Evolutionary conservation across 30 jellyfish, hydroid and myxozoan genomes (phyloP).

Genomic region (Aurelia sp.): DNA sequence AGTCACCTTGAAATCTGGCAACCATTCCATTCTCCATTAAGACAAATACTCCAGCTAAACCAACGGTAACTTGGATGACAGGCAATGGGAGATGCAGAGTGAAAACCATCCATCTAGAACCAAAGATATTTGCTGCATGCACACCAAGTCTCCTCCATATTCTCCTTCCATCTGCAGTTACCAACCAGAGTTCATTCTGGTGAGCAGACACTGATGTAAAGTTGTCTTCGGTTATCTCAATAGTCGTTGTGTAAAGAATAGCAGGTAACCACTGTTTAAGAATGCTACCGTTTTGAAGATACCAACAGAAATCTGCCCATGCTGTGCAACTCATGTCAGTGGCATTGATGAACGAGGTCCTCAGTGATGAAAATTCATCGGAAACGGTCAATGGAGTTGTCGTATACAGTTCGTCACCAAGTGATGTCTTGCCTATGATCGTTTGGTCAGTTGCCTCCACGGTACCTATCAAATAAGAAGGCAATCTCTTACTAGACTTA

Average conservation of each 20-base stretch:
- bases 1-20: slow-evolving; percentile 21
- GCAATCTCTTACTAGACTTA: too few species aligned
- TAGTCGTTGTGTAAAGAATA: background rate
- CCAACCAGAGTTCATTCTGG: slow-evolving; percentile 20
- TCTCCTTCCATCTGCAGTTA: slow-evolving; percentile 11
- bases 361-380: too few species aligned
- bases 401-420: background rate
- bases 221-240: background rate
- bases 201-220: slow-evolving; percentile 4
- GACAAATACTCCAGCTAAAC: slow-evolving; percentile 16
- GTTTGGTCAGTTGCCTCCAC: background rate
- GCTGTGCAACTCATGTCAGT: slow-evolving; percentile 25
- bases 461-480: background rate
- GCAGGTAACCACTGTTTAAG: background rate
- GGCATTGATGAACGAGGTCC: background rate
- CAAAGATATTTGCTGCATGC: background rate
- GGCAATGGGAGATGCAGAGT: background rate
- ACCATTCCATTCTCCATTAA: slow-evolving; percentile 15
- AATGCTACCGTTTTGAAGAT: background rate
- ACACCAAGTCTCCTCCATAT: slow-evolving; percentile 48
- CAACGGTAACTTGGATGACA: slow-evolving; percentile 5
- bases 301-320: slow-evolving; percentile 7
- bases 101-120: slow-evolving; percentile 31
- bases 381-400: too few species aligned
- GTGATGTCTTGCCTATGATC: background rate